These are phyloP conservation scores for Euthynnus affinis DNA, from an alignment of 2,797 vertebrate genomes.

Conservation along the genomic window DNA sequence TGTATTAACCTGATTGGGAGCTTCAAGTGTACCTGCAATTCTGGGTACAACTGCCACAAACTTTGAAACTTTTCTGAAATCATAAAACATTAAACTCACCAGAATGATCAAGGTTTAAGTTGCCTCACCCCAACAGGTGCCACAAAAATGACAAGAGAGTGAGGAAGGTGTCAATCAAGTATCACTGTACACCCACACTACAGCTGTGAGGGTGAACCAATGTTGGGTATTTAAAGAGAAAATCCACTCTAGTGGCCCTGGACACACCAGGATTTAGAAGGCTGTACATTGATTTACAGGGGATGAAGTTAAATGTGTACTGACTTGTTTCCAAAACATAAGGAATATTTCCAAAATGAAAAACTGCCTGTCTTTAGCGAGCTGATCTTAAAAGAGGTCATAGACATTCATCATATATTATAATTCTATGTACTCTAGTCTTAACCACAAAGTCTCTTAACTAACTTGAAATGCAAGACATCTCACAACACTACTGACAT, in stretches of 20 bases:
- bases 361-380: not conserved
- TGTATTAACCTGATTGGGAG: conserved; percentile 49
- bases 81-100: not conserved
- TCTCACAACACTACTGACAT: not conserved
- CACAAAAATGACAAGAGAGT: too few relatives aligned
- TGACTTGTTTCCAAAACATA: too few relatives aligned
- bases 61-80: too few relatives aligned
- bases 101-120: not conserved
- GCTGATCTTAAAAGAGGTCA: not conserved
- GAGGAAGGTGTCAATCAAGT: too few relatives aligned
- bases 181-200: too few relatives aligned
- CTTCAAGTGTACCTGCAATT: conserved; percentile 64
- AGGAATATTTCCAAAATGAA: not conserved
- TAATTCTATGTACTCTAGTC: not conserved
- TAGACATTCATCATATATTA: not conserved
- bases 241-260: too few relatives aligned
- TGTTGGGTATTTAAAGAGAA: too few relatives aligned
- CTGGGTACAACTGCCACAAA: conserved; percentile 70
- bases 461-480: conserved; percentile 2
- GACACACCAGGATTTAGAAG: too few relatives aligned
- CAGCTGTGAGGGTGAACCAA: too few relatives aligned
- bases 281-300: too few relatives aligned
- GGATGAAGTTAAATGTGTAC: too few relatives aligned
- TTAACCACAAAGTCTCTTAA: conserved; percentile 34
- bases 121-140: too few relatives aligned